A percentile compares a stretch with the other conserved stretches of the same genome.
Conservation (phyloP, 2,888 invertebrate genomes). For the Dysmachus trigonus region DNA sequence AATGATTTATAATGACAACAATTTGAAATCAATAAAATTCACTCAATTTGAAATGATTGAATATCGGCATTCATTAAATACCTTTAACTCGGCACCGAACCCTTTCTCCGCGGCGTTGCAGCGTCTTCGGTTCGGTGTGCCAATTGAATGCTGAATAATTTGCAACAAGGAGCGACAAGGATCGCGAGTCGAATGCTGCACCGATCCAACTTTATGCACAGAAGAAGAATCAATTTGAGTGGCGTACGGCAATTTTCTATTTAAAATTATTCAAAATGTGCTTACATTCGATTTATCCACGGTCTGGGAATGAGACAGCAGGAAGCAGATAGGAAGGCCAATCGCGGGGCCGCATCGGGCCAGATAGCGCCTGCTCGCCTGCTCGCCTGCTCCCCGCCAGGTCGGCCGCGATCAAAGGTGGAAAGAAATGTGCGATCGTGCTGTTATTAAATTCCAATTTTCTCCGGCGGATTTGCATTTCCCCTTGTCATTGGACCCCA, state of each 20-base stretch:
- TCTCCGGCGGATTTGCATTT: constrained; percentile 39
- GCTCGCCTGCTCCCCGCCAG: neutral
- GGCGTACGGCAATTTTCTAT: constrained; percentile 41
- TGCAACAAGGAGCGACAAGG: neutral
- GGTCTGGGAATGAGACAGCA: constrained; percentile 22
- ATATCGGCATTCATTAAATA: constrained; percentile 42
- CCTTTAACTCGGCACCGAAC: neutral
- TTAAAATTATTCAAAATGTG: constrained; percentile 44
- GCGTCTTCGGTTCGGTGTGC: neutral
- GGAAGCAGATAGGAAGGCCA: constrained; percentile 33
- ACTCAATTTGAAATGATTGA: constrained; percentile 42
- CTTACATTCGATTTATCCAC: constrained; percentile 32
- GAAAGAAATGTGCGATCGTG: constrained; percentile 37
- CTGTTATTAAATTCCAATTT: constrained; percentile 46
- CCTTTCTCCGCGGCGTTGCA: neutral
- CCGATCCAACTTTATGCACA: neutral
- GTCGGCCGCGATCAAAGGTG: constrained; percentile 32
- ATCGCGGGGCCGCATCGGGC: neutral
- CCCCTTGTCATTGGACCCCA: neutral
- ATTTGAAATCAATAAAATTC: constrained; percentile 43
- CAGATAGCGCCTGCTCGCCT: constrained; percentile 24
- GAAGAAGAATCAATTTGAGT: constrained; percentile 33
- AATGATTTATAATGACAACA: constrained; percentile 39
- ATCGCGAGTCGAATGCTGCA: neutral
- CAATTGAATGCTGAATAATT: constrained; percentile 20